phyloP scores from a whole-genome alignment of 2,113 vertebrate genomes.

The Alosa alosa region DNA sequence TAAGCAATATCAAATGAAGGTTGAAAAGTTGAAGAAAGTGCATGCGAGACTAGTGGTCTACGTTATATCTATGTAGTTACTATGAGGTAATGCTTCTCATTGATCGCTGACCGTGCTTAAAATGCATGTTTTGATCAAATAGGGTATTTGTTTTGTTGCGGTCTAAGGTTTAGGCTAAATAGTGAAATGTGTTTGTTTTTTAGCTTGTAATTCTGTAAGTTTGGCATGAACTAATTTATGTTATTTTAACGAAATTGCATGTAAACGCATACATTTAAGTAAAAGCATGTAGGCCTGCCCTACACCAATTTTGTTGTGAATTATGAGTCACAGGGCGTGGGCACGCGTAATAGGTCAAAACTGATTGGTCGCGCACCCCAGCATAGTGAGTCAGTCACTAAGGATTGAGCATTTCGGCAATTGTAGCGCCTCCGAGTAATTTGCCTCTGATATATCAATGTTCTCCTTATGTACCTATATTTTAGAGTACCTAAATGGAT shows the following conservation, averaged over 20 bases:
- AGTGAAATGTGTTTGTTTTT: not conserved
- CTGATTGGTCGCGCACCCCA: not conserved
- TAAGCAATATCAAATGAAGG: not conserved
- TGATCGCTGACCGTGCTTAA: not conserved
- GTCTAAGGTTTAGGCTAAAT: not conserved
- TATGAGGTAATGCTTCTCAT: not conserved
- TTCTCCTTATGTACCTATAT: not conserved
- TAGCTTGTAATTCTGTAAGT: not conserved
- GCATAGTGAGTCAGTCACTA: not conserved
- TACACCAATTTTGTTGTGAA: not conserved
- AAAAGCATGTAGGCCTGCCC: not conserved
- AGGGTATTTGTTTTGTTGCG: not conserved
- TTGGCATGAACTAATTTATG: not conserved
- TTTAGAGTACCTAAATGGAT: not conserved
- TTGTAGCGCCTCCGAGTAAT: not conserved
- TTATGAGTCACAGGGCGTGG: conserved; percentile 4
- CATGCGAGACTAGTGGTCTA: not conserved
- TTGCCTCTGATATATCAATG: not conserved
- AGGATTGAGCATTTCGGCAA: not conserved
- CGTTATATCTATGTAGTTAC: not conserved
- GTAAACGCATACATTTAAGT: not conserved
- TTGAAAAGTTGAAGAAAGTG: not conserved
- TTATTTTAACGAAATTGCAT: not conserved
- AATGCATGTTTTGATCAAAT: not conserved
- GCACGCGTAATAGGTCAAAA: not conserved